phyloP scores from a whole-genome alignment of 2,797 vertebrate species.

The Labeo calbasu region DNA sequence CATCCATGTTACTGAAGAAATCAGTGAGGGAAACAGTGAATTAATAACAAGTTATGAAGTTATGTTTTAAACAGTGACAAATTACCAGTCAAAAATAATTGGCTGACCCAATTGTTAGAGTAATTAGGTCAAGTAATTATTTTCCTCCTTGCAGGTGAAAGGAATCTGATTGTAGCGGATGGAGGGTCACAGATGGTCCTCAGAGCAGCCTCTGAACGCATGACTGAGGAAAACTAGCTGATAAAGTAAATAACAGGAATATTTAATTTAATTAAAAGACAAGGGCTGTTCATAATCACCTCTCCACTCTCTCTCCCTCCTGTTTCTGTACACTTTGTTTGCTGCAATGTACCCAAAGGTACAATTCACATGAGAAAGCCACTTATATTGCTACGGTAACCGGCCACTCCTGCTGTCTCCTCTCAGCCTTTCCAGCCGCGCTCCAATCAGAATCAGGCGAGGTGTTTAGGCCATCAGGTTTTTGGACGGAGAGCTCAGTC shows the following conservation, averaged over 20 bases:
- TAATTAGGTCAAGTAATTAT: slow-evolving; percentile 9
- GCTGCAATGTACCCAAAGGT: slow-evolving; percentile 35
- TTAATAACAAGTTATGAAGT: not conserved
- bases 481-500: not conserved
- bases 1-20: not conserved
- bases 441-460: slow-evolving; percentile 40
- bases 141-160: not conserved
- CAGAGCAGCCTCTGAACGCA: slow-evolving; percentile 10
- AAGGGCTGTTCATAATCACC: slow-evolving; percentile 42
- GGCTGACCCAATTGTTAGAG: not conserved
- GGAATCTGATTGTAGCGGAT: not conserved
- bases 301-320: slow-evolving; percentile 17
- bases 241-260: slow-evolving; percentile 56
- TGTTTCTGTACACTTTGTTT: slow-evolving; percentile 34
- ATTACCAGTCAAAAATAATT: slow-evolving; percentile 21
- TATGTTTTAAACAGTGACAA: not conserved
- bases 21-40: too few species aligned
- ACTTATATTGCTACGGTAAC: slow-evolving; percentile 51
- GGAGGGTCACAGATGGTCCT: not conserved
- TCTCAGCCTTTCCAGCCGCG: slow-evolving; percentile 15
- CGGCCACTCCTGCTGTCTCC: slow-evolving; percentile 25
- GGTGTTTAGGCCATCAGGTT: slow-evolving; percentile 29
- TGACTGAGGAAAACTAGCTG: slow-evolving; percentile 14
- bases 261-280: slow-evolving; percentile 54
- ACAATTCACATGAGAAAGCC: slow-evolving; percentile 33